Conservation (phyloP, 2,888 invertebrate genomes). For the Dicyrtomina minuta region DNA sequence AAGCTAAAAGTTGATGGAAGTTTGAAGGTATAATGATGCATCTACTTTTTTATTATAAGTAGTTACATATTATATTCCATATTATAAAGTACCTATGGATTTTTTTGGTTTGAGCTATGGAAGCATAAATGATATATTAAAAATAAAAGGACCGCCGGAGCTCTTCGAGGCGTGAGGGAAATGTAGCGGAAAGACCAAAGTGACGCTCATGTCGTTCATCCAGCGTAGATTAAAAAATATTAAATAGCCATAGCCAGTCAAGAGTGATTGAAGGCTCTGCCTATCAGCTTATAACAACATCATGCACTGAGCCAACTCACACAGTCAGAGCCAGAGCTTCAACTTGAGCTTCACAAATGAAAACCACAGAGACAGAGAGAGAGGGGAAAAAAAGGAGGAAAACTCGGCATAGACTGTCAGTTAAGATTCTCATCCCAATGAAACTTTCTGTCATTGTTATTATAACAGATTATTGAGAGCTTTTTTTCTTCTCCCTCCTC, state of each 20-base stretch:
- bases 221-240: conserved; percentile 31
- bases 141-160: conserved; percentile 18
- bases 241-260: conserved; percentile 34
- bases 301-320: no score
- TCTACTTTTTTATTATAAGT: no score
- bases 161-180: conserved; percentile 27
- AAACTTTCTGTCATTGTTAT: conserved; percentile 28
- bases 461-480: conserved; percentile 29
- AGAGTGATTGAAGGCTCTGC: conserved; percentile 31
- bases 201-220: conserved; percentile 28
- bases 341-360: neutral
- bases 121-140: no score
- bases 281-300: conserved; percentile 30
- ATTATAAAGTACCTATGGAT: no score
- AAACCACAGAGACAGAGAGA: neutral
- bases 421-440: conserved; percentile 20
- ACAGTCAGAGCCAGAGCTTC: no score
- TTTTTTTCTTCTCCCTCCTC: conserved; percentile 13
- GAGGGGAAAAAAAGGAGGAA: neutral
- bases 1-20: no score
- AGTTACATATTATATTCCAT: no score
- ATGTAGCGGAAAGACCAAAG: conserved; percentile 31
- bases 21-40: no score
- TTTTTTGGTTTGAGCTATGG: no score
- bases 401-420: conserved; percentile 11